Evolutionary conservation across 2,888 invertebrate species (phyloP), one percentile per base, ranked within the genome.

Genomic region (Euplexia lucipara): DNA sequence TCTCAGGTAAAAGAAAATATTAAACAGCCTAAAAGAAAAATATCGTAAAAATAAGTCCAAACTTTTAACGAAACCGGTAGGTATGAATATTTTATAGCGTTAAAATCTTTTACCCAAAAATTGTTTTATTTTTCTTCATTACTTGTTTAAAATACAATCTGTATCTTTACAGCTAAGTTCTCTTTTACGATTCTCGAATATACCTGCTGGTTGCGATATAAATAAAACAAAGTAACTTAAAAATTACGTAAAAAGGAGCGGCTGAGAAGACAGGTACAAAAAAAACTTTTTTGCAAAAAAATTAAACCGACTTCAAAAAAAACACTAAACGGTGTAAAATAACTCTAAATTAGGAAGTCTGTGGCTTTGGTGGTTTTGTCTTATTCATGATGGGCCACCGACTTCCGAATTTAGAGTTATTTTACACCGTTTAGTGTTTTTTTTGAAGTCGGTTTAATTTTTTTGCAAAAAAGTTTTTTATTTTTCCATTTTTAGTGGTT

Each of bases 81-180:
- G 26, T 74, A 42, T 60, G 69, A 71, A 71, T 69, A 44, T 70
- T 70, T 74, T n/a, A 70, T 37, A 26, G 26, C 47, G 37, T 20
- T 35, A 53, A 74, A 67, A 74, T 66, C 34, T 56, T 66, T 54
- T 22, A 22, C 9, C 39, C 8, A 44, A 35, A 49, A 48, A 35
- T 42, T 34, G 16, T 64, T 48, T 48, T 47, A 22, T 39, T 44
- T 42, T 45, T 16, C 18, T 42, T 18, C 42, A 26, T 52, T 63
- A 53, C n/a, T 35, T 41, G 42, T 3, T 22, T 39, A 8, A 45
- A 18, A 22, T 51, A 51, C 34, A 18, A 47, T 35, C 18, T 12
- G 22, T 70, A n/a, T 35, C 62, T 61, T 51, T 26, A 41, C 68
- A 26, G 56, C 26, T 18, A 47, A 30, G 35, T 22, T 20, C n/a